These are phyloP conservation scores for Sminthopsis crassicaudata DNA, from an alignment of 2,113 vertebrate genomes.

Conservation along the genomic window DNA sequence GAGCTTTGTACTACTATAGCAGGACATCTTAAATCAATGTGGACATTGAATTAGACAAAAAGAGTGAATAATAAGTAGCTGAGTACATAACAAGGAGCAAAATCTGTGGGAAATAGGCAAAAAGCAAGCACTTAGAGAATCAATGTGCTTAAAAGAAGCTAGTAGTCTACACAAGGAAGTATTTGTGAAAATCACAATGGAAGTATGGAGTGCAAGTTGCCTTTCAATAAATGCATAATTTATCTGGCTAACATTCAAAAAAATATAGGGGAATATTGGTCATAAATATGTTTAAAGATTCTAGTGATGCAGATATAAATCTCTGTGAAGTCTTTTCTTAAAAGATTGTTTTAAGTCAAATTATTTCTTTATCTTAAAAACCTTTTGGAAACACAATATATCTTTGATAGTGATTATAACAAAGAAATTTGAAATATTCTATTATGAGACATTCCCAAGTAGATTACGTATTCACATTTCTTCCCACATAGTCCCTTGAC, in stretches of 20 bases:
- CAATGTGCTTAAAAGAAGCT: slow-evolving; percentile 55
- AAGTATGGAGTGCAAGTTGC: neutral
- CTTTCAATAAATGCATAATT: slow-evolving; percentile 25
- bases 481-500: neutral
- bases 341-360: neutral
- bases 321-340: neutral
- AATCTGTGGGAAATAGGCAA: slow-evolving; percentile 40
- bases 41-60: slow-evolving; percentile 59
- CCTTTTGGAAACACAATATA: neutral
- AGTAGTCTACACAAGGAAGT: slow-evolving; percentile 11
- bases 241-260: neutral
- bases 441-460: neutral
- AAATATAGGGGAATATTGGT: neutral
- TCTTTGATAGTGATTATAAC: neutral
- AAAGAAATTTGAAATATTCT: neutral
- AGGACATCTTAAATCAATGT: slow-evolving; percentile 72
- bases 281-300: neutral
- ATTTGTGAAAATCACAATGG: neutral
- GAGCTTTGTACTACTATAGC: slow-evolving; percentile 64
- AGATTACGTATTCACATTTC: neutral
- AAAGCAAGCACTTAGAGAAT: slow-evolving; percentile 57
- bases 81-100: slow-evolving; percentile 70
- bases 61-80: slow-evolving; percentile 70
- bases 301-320: neutral
- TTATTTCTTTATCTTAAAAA: neutral